These are phyloP conservation scores for Ranitomeya variabilis DNA, from an alignment of 2,113 vertebrate species.

Conservation along the genomic window DNA sequence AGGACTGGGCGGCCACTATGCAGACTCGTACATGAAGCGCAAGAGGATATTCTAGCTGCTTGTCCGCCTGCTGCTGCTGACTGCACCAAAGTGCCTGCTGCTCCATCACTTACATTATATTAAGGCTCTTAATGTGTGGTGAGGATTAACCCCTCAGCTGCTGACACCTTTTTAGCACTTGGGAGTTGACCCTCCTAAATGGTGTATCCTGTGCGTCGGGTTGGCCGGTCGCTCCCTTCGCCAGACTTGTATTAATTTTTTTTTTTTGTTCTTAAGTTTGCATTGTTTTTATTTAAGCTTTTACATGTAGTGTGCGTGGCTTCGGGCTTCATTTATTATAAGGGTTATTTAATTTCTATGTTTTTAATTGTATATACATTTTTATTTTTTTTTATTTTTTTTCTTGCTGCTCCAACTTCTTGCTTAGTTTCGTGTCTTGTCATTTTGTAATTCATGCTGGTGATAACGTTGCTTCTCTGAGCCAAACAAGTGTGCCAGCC, in stretches of 20 bases:
- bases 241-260: background rate
- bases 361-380: slow-evolving; percentile 1
- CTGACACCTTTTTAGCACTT: background rate
- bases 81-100: background rate
- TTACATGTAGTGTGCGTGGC: slow-evolving; percentile 17
- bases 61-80: background rate
- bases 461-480: slow-evolving; percentile 31
- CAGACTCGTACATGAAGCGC: slow-evolving; percentile 91
- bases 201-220: background rate
- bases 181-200: background rate
- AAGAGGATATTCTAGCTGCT: slow-evolving; percentile 84
- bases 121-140: background rate
- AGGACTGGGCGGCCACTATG: slow-evolving; percentile 90
- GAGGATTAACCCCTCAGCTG: background rate
- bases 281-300: slow-evolving; percentile 49
- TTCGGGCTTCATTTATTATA: background rate
- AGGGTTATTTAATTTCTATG: slow-evolving; percentile 20
- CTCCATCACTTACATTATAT: background rate
- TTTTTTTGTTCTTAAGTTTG: slow-evolving; percentile 14
- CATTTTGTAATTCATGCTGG: background rate
- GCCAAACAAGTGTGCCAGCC: background rate
- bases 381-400: background rate
- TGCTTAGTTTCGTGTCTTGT: background rate
- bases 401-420: background rate
- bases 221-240: background rate